Evolutionary conservation across 2,888 invertebrate species (phyloP).

Genomic region (Drosophila antonietae): DNA sequence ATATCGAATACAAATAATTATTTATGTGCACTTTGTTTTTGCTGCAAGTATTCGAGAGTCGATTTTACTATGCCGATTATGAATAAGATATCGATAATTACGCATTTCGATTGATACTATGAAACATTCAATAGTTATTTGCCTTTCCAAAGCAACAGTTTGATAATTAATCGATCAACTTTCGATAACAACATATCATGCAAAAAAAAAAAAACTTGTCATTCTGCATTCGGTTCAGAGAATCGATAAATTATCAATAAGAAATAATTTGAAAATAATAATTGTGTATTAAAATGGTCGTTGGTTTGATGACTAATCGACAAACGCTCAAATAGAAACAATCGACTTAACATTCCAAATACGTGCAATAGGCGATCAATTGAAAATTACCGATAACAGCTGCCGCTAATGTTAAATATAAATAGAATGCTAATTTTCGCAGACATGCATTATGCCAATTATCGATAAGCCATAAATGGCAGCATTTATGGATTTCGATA

Average conservation of each 20-base stretch:
- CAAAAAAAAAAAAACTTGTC: too few relatives aligned
- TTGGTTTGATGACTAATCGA: too few relatives aligned
- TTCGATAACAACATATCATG: too few relatives aligned
- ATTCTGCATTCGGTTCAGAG: too few relatives aligned
- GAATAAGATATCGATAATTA: neutral
- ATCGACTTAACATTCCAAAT: too few relatives aligned
- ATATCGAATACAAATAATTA: neutral
- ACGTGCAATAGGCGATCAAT: neutral
- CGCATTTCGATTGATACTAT: neutral
- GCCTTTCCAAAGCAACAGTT: neutral
- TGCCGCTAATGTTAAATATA: neutral
- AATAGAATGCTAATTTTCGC: slow-evolving; percentile 2
- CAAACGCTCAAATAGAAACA: too few relatives aligned
- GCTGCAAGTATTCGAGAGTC: too few relatives aligned
- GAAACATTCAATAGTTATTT: neutral
- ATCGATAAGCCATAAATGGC: slow-evolving; percentile 7
- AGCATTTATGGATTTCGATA: slow-evolving; percentile 28
- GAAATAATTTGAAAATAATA: neutral
- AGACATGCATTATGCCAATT: slow-evolving; percentile 2
- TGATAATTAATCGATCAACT: neutral
- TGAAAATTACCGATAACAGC: slow-evolving; percentile 11
- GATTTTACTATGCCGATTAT: neutral
- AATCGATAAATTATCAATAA: neutral
- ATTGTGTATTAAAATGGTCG: neutral
- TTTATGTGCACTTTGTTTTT: neutral